Base-by-base conservation (phyloP, 2,797 vertebrate species). In the Pipistrellus kuhlii region DNA sequence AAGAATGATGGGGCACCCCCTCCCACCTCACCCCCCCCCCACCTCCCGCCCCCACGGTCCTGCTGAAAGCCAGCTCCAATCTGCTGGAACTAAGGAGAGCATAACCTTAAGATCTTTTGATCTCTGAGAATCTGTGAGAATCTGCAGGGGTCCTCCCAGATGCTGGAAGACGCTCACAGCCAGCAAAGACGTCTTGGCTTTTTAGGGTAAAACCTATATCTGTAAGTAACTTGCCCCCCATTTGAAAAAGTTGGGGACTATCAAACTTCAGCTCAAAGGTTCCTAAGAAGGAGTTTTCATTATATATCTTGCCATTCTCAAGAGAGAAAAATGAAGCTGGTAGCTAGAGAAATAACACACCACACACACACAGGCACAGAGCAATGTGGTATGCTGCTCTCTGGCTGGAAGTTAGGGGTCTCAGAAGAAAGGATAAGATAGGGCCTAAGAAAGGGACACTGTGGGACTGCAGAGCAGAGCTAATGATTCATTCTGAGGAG, bases 91-190 rank as follows among this genome's bases (percentile, higher is more conserved):
- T 75, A 46, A 72, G 30, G 13, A 35, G 14, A 64, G n/a, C 15
- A 12, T 5, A 53, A 25, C 48, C 12, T 69, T 10, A 2, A 17
- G 41, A 17, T 85, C 62, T 62, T 57, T n/a, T 10, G 32, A 71
- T 66, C 88, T 92, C 59, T 5, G n/a, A 72, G 32, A 77, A 93
- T 73, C 82, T 62, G 48, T 44, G 35, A 90, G 72, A 66, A 38
- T 81, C 55, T 75, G n/a, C 59, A 78, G n/a, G 15, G 7, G 64
- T 64, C 10, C 55, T 92, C 87, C 25, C 13, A 88, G 87, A 76
- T 32, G 18, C 55, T 51, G n/a, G 10, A 51, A 38, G 59, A n/a
- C 23, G 27, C 32, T 76, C 81, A n/a, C 9, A 48, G 68, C 11
- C 51, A 32, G 18, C 66, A 53, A 55, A 69, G 51, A 71, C 8